These are phyloP conservation scores for Oryzias javanicus DNA, from an alignment of 2,113 vertebrate species.

Conservation along the genomic window DNA sequence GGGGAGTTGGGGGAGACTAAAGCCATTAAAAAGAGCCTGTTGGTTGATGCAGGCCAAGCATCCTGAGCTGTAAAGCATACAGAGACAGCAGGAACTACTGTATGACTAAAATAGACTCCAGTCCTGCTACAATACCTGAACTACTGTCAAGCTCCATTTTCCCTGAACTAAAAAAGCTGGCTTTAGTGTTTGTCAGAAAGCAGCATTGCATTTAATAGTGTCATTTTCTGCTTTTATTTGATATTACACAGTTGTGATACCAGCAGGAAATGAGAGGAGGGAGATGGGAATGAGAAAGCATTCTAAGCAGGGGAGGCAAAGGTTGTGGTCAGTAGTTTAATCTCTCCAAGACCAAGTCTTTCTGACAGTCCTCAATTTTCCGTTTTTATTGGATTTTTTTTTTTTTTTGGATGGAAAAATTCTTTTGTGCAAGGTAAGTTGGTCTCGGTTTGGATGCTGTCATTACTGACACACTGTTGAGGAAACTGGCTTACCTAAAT, in stretches of 20 bases:
- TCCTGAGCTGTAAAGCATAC: background rate
- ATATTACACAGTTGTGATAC: background rate
- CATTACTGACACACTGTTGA: no score
- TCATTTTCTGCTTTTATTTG: background rate
- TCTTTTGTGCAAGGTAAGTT: no score
- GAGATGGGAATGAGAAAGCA: background rate
- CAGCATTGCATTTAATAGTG: background rate
- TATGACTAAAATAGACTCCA: background rate
- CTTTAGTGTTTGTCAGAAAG: background rate
- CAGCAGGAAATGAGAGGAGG: background rate
- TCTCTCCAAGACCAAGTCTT: background rate
- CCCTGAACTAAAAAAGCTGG: background rate
- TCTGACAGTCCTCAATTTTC: background rate
- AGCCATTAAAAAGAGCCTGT: conserved; percentile 1
- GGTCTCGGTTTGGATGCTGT: no score
- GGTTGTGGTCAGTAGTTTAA: background rate
- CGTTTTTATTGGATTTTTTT: background rate
- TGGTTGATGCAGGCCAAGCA: no score
- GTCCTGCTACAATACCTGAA: background rate
- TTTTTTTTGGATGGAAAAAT: background rate
- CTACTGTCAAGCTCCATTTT: background rate
- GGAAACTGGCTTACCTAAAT: no score
- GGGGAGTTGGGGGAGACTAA: background rate
- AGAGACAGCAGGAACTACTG: background rate
- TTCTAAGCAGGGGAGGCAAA: background rate